A percentile compares a stretch with the other conserved stretches of the same genome.
Conservation (phyloP, 1,140 invertebrate genomes). For the Tetranychus cinnabarinus region DNA sequence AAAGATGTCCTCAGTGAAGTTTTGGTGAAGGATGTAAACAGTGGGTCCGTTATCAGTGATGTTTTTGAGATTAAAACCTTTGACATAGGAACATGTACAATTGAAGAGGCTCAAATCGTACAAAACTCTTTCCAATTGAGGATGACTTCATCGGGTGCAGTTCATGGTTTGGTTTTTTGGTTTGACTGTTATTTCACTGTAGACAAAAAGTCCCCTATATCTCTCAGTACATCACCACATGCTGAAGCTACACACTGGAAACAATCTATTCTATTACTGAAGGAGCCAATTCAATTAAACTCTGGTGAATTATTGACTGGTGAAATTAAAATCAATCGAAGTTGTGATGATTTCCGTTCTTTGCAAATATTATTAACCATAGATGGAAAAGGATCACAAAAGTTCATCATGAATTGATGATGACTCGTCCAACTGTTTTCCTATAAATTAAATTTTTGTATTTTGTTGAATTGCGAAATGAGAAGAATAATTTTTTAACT, state of each 20-base stretch:
- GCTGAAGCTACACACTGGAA: constrained; percentile 79
- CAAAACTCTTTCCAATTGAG: constrained; percentile 45
- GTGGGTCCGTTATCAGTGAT: constrained; percentile 47
- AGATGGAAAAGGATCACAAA: not conserved
- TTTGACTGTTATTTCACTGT: constrained; percentile 67
- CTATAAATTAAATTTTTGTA: too few relatives aligned
- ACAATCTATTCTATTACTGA: constrained; percentile 81
- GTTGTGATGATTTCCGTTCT: not conserved
- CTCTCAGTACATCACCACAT: constrained; percentile 34
- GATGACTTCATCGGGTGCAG: constrained; percentile 35
- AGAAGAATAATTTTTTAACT: too few relatives aligned
- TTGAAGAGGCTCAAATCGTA: constrained; percentile 50
- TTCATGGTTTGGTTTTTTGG: constrained; percentile 74
- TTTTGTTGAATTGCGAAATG: too few relatives aligned
- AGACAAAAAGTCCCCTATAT: constrained; percentile 6
- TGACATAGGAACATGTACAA: constrained; percentile 50
- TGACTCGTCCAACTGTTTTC: too few relatives aligned
- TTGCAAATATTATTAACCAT: not conserved
- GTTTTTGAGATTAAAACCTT: constrained; percentile 29
- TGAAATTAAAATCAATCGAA: not conserved
- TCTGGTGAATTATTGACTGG: constrained; percentile 29
- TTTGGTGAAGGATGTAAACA: constrained; percentile 55
- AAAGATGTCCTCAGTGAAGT: constrained; percentile 68
- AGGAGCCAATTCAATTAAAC: constrained; percentile 38
- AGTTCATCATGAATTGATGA: not conserved